Conservation (phyloP, 2,888 invertebrate species). For the Smittia sp. region DNA sequence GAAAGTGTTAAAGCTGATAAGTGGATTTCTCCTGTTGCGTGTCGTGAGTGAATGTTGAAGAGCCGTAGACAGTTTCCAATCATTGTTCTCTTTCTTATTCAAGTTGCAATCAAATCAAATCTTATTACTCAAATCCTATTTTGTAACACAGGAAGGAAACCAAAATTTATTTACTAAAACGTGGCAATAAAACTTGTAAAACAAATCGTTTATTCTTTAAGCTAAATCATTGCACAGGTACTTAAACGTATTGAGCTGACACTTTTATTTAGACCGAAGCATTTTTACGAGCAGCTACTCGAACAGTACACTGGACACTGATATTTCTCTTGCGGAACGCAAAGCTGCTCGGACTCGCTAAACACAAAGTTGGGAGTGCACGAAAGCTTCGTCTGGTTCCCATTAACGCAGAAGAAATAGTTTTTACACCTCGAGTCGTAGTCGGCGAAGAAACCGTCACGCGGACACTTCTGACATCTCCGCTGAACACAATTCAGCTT, state of each 20-base stretch:
- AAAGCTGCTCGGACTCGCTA: slow-evolving; percentile 62
- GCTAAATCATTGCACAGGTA: slow-evolving; percentile 14
- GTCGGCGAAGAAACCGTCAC: slow-evolving; percentile 59
- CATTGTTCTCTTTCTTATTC: neutral
- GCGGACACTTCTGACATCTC: slow-evolving; percentile 45
- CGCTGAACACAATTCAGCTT: slow-evolving; percentile 48
- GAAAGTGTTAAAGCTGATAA: too few relatives aligned
- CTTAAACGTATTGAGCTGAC: neutral
- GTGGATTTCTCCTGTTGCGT: too few relatives aligned
- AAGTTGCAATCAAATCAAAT: neutral
- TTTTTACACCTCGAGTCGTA: slow-evolving; percentile 54
- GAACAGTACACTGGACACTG: slow-evolving; percentile 46
- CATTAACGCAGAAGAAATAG: slow-evolving; percentile 61
- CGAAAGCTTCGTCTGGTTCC: slow-evolving; percentile 55
- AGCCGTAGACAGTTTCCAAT: too few relatives aligned
- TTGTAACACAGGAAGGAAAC: neutral
- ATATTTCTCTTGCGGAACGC: slow-evolving; percentile 52
- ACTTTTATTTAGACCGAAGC: too few relatives aligned
- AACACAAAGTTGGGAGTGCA: slow-evolving; percentile 57
- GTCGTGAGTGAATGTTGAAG: too few relatives aligned
- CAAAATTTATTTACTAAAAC: neutral
- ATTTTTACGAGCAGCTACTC: slow-evolving; percentile 29
- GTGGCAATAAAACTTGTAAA: slow-evolving; percentile 3
- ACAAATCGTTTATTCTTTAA: neutral
- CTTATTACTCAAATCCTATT: neutral